These are phyloP conservation scores for Brachyhypopomus occidentalis DNA, from an alignment of 2,113 vertebrate genomes.

Conservation along the genomic window DNA sequence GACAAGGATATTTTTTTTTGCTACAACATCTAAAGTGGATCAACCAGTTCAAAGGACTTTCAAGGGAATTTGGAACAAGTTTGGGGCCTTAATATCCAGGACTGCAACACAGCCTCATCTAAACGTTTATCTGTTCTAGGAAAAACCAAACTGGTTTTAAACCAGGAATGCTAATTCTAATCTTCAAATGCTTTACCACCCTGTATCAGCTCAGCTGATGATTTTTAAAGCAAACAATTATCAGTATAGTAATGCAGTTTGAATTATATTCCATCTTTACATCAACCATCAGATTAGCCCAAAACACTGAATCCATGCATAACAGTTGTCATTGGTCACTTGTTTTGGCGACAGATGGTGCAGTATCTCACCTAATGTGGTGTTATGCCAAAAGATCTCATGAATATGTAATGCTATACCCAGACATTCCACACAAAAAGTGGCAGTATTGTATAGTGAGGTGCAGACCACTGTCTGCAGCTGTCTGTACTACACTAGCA, in stretches of 20 bases:
- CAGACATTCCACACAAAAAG: slow-evolving; percentile 21
- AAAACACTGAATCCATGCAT: not conserved
- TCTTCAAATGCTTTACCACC: not conserved
- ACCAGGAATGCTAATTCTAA: too few species aligned
- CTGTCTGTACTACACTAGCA: not conserved
- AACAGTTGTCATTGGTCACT: slow-evolving; percentile 5
- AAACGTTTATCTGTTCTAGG: too few species aligned
- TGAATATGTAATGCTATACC: slow-evolving; percentile 32
- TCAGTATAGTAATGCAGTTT: not conserved
- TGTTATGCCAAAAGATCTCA: slow-evolving; percentile 25
- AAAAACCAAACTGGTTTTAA: too few species aligned
- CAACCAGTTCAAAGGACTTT: too few species aligned
- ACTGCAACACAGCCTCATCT: too few species aligned
- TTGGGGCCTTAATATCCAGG: too few species aligned
- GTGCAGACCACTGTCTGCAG: not conserved
- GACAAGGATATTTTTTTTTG: too few species aligned
- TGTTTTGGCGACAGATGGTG: not conserved
- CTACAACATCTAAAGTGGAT: too few species aligned
- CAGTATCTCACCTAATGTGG: not conserved
- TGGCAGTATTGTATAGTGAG: not conserved
- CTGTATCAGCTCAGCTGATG: not conserved
- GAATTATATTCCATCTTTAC: not conserved
- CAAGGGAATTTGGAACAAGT: too few species aligned
- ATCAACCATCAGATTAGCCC: not conserved
- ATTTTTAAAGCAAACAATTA: not conserved